Evolutionary conservation across 2,888 invertebrate genomes (phyloP), one percentile per base, ranked within the genome.

Genomic region (Phengaris arion): DNA sequence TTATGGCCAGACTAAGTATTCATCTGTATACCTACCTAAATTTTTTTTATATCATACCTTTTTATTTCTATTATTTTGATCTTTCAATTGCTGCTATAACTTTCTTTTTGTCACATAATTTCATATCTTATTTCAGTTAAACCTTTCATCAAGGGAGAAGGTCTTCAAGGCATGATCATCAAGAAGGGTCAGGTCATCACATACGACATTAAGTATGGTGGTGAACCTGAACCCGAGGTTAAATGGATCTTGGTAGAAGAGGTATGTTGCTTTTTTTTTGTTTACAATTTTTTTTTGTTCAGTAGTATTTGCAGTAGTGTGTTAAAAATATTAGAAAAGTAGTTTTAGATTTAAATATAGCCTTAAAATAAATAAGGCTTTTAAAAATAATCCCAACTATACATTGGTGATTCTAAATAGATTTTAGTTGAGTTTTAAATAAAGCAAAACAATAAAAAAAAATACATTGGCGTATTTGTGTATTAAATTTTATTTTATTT

Each of bases 131-230:
- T 81, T 78, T 76, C 91, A 96, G 99, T 99, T 35, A 99, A 99
- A 84, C 99, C 99, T 7, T 99, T 96, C 94, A 97, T 99, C 83
- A 96, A 99, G 83, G 98, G 98, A 73, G 97, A 97, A 81, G 95
- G 95, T 78, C 94, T 99, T 68, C 96, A 96, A 79, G 96, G 96
- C 85, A 95, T 99, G 80, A 97, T 98, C 57, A 96, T 99, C 72
- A 99, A 99, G 90, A 99, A 98, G 86, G 99, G 99, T 64, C 98
- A 99, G 92, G 96, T 98, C 1, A 97, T 99, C 82, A 96, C 97
- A 79, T 97, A 97, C 85, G 98, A 99, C 83, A 98, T 99, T 80
- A 98, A 98, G 85, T 99, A 97, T 85, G 98, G 98, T 78, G 99
- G 99, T 84, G 99, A 99, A 88, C 99, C 99, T 2, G 97, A 98